Conservation (phyloP, 2,888 invertebrate species). For the Lobophora halterata region DNA sequence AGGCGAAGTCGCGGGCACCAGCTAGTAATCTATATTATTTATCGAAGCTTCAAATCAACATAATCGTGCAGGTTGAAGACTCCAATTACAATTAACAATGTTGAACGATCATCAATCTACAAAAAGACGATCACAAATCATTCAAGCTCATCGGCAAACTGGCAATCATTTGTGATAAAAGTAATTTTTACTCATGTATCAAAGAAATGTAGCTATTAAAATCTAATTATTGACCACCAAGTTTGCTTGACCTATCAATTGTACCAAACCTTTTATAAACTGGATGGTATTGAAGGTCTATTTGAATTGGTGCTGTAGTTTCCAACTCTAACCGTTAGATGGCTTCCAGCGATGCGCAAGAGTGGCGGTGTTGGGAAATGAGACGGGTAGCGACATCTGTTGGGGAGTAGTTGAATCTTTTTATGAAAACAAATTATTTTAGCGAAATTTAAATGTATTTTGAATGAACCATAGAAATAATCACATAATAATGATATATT, state of each 20-base stretch:
- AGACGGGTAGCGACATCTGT: conserved; percentile 57
- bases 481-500: too few species aligned
- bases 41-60: too few species aligned
- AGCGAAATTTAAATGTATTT: too few species aligned
- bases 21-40: too few species aligned
- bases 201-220: conserved; percentile 62
- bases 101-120: conserved; percentile 9
- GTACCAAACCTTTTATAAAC: neutral
- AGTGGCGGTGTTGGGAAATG: conserved; percentile 29
- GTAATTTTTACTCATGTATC: conserved; percentile 57
- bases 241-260: conserved; percentile 29
- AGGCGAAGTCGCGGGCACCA: too few species aligned
- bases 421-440: too few species aligned
- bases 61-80: neutral
- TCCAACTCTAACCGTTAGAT: conserved; percentile 33
- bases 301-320: conserved; percentile 31
- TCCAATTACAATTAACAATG: conserved; percentile 5
- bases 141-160: conserved; percentile 47
- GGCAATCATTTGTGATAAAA: conserved; percentile 66
- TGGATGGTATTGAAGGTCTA: conserved; percentile 37
- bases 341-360: conserved; percentile 47
- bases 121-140: conserved; percentile 20
- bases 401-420: conserved; percentile 48
- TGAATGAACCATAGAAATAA: too few species aligned
- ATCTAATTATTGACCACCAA: conserved; percentile 60